A percentile compares a stretch with the other conserved stretches of the same genome.
Conservation (phyloP, 1,140 invertebrate species). For the Dolichoris vasculosae region DNA sequence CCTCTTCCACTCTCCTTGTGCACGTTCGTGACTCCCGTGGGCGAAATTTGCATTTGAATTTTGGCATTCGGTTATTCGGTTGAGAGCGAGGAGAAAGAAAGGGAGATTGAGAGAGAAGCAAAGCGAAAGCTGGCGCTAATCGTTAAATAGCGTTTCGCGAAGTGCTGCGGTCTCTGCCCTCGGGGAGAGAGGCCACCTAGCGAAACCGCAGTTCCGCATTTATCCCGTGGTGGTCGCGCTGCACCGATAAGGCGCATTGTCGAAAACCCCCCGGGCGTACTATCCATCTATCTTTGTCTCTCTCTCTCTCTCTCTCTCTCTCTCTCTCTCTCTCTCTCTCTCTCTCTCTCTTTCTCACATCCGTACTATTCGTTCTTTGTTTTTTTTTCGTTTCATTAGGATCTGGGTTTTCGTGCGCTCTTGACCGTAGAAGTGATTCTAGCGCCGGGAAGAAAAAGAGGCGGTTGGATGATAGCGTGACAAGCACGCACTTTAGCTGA, state of each 20-base stretch:
- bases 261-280: constrained; percentile 39
- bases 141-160: constrained; percentile 62
- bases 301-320: neutral
- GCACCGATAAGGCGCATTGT: constrained; percentile 43
- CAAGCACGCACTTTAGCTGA: neutral
- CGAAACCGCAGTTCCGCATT: constrained; percentile 51
- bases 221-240: constrained; percentile 33
- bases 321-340: constrained; percentile 15
- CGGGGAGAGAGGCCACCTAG: constrained; percentile 6
- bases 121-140: constrained; percentile 57
- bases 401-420: constrained; percentile 39
- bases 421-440: constrained; percentile 40
- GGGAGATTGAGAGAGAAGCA: neutral
- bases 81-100: constrained; percentile 29
- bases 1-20: neutral
- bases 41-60: constrained; percentile 61
- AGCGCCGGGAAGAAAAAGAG: neutral
- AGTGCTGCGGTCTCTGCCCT: constrained; percentile 44
- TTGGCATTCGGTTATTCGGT: constrained; percentile 52
- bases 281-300: constrained; percentile 27
- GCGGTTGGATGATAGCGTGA: neutral
- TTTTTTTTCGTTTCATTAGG: constrained; percentile 24
- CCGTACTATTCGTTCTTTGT: neutral
- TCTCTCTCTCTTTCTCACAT: constrained; percentile 18
- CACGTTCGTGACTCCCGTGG: constrained; percentile 53